These are phyloP conservation scores for Psittacula derbiana DNA, from an alignment of 2,797 vertebrate species.

Conservation along the genomic window DNA sequence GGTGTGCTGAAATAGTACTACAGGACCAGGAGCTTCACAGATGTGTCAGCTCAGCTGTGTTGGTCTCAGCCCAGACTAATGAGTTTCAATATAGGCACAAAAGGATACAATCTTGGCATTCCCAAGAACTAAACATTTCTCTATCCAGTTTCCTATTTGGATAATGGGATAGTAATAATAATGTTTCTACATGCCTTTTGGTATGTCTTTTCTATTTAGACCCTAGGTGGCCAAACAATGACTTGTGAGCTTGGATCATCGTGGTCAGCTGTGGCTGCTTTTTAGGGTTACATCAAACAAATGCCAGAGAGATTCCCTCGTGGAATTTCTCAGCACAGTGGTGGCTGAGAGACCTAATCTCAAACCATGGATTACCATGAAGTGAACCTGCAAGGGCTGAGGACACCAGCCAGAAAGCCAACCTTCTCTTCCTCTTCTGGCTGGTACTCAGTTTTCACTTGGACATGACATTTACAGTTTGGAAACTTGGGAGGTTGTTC, in stretches of 20 bases:
- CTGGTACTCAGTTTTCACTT: not conserved
- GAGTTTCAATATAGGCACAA: not conserved
- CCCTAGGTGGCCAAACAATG: not conserved
- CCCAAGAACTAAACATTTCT: not conserved
- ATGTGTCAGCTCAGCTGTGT: not conserved
- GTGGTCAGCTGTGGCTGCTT: not conserved
- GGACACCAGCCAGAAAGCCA: not conserved
- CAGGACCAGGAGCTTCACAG: not conserved
- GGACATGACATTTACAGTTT: not conserved
- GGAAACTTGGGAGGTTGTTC: not conserved
- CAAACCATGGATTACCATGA: not conserved
- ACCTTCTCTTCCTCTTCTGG: not conserved
- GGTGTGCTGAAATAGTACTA: not conserved
- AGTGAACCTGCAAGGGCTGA: not conserved
- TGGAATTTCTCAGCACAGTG: not conserved
- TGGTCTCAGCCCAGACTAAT: not conserved
- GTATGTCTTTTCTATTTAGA: not conserved
- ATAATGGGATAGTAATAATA: not conserved
- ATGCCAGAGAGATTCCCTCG: not conserved
- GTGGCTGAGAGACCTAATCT: not conserved
- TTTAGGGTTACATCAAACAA: not conserved
- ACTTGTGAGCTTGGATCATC: accelerated
- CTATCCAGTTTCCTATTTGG: not conserved
- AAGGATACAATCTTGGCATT: not conserved
- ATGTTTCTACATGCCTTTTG: not conserved